phyloP scores from a whole-genome alignment of 2,888 invertebrate species.

The Unio pictorum region DNA sequence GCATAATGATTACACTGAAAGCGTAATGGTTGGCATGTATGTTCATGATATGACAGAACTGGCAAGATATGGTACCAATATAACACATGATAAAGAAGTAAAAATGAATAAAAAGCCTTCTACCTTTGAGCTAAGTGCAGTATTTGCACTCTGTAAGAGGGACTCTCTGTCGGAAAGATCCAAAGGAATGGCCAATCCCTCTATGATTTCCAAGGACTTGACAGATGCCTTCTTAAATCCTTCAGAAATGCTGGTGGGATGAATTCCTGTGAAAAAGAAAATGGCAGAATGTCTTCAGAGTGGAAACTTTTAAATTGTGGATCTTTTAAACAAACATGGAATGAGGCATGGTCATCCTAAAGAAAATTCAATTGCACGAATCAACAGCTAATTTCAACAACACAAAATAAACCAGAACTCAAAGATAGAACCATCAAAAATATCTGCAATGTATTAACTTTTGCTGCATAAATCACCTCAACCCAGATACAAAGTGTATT shows the following conservation, averaged over 20 bases:
- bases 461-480: too few relatives aligned
- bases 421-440: too few relatives aligned
- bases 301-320: neutral
- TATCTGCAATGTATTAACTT: too few relatives aligned
- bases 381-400: too few relatives aligned
- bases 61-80: neutral
- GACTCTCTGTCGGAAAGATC: slow-evolving; percentile 89
- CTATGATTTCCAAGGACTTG: slow-evolving; percentile 83
- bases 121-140: slow-evolving; percentile 96
- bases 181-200: slow-evolving; percentile 85
- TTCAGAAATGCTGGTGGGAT: slow-evolving; percentile 97
- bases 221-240: slow-evolving; percentile 88
- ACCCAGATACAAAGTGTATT: too few relatives aligned
- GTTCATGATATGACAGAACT: too few relatives aligned
- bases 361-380: too few relatives aligned
- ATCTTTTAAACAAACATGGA: neutral
- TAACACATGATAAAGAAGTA: neutral
- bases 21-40: too few relatives aligned
- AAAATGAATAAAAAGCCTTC: slow-evolving; percentile 4
- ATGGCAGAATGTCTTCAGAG: neutral
- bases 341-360: too few relatives aligned
- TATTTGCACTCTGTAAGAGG: slow-evolving; percentile 94
- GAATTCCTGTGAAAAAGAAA: slow-evolving; percentile 81
- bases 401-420: too few relatives aligned
- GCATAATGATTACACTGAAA: too few relatives aligned